phyloP scores from a whole-genome alignment of 1,140 invertebrate genomes.

The Lordiphosa mommai region DNA sequence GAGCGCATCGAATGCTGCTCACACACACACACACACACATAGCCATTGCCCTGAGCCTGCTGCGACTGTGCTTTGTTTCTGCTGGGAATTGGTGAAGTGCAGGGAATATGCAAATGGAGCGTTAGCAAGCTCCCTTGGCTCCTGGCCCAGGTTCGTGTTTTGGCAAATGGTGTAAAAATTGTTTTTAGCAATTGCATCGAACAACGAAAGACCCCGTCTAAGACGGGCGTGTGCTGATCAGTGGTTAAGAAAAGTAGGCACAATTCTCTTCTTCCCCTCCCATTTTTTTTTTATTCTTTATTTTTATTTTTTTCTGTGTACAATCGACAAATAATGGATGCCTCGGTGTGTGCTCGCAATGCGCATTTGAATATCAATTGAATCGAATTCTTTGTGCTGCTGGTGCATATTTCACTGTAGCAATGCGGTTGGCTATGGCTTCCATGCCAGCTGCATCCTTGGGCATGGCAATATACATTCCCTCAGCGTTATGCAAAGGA shows the following conservation, averaged over 20 bases:
- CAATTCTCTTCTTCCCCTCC: constrained; percentile 3
- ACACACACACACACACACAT: not conserved
- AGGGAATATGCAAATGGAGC: constrained; percentile 58
- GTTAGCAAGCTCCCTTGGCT: constrained; percentile 28
- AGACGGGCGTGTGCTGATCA: constrained; percentile 51
- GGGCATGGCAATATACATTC: constrained; percentile 67
- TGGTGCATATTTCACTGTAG: constrained; percentile 54
- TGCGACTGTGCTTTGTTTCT: constrained; percentile 13
- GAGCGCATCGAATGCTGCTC: constrained; percentile 55
- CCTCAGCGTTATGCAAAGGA: constrained; percentile 64
- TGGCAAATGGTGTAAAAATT: constrained; percentile 67
- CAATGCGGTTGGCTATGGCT: constrained; percentile 27
- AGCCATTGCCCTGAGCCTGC: not conserved
- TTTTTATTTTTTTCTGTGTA: constrained; percentile 46
- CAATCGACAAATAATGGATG: constrained; percentile 70
- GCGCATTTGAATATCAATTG: constrained; percentile 79
- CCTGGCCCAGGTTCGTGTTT: constrained; percentile 31
- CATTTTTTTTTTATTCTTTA: constrained; percentile 17
- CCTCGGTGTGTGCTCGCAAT: constrained; percentile 50
- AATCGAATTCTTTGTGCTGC: constrained; percentile 74
- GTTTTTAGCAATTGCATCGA: constrained; percentile 49
- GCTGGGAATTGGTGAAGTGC: constrained; percentile 7
- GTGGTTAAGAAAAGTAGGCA: constrained; percentile 51
- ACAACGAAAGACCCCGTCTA: constrained; percentile 23
- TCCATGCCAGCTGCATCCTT: constrained; percentile 4